phyloP scores from a whole-genome alignment of 2,888 invertebrate species.

The Andrena bucephala region DNA sequence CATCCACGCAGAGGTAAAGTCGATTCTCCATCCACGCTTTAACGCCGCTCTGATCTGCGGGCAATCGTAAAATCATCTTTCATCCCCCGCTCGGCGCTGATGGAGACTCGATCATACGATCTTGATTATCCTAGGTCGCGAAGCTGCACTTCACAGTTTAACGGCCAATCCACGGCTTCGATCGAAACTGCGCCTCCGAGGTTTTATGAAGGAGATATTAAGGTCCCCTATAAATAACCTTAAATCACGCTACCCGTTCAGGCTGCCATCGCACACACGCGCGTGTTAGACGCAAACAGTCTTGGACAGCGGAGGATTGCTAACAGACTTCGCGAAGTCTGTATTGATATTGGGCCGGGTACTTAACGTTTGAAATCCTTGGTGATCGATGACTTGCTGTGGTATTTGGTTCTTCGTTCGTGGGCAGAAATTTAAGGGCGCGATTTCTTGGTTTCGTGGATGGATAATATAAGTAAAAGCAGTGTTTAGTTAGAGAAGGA shows the following conservation, averaged over 20 bases:
- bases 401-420: no score
- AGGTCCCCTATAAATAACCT: conserved; percentile 50
- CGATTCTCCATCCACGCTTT: background rate
- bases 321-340: background rate
- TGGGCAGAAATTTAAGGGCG: no score
- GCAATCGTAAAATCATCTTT: conserved; percentile 20
- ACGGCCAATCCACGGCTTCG: conserved; percentile 40
- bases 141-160: conserved; percentile 22
- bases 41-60: background rate
- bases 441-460: no score
- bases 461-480: no score
- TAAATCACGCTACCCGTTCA: conserved; percentile 49
- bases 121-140: conserved; percentile 29
- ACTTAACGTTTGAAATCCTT: no score
- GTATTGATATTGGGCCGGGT: background rate
- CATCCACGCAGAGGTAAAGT: background rate
- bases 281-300: conserved; percentile 5
- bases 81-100: background rate
- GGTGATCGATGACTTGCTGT: no score
- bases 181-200: conserved; percentile 18
- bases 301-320: conserved; percentile 13
- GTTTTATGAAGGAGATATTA: conserved; percentile 50
- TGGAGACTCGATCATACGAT: conserved; percentile 25
- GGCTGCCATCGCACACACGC: conserved; percentile 27
- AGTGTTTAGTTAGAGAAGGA: no score